Percentiles rank a stretch among this genome's conserved stretches.
Evolutionary conservation across 2,113 vertebrate species (phyloP).

Genomic region (Tringa solitaria): DNA sequence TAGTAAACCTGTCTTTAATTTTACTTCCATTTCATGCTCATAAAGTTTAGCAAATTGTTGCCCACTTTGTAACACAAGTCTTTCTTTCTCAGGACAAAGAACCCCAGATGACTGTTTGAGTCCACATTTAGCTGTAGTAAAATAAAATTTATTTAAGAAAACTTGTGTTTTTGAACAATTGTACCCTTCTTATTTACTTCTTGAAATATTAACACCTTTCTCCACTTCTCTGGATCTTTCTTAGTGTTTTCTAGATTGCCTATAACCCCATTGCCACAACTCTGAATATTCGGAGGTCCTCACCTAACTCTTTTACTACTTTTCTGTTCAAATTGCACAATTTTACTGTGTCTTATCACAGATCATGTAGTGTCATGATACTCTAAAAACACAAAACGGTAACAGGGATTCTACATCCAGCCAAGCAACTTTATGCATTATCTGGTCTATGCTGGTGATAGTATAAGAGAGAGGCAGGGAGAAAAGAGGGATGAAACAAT

Average conservation of each 20-base stretch:
- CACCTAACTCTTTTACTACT: neutral
- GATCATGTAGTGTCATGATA: neutral
- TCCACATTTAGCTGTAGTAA: neutral
- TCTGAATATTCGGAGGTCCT: neutral
- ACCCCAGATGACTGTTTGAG: neutral
- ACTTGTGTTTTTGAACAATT: neutral
- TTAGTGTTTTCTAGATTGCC: neutral
- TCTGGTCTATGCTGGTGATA: neutral
- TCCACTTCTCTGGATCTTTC: neutral
- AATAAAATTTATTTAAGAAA: neutral
- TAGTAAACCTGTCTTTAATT: neutral
- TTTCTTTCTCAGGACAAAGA: neutral
- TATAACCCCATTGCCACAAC: neutral
- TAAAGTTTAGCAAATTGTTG: neutral
- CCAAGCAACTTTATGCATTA: neutral
- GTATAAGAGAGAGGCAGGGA: neutral
- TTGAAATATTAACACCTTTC: neutral
- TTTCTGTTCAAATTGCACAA: neutral
- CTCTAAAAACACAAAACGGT: neutral
- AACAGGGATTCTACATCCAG: neutral
- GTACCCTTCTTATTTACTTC: neutral
- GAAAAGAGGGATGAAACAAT: neutral
- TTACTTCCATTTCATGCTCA: neutral
- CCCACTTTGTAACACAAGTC: neutral
- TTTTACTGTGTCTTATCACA: neutral